Conservation (phyloP, 2,113 vertebrate genomes). For the Ptilonorhynchus violaceus region DNA sequence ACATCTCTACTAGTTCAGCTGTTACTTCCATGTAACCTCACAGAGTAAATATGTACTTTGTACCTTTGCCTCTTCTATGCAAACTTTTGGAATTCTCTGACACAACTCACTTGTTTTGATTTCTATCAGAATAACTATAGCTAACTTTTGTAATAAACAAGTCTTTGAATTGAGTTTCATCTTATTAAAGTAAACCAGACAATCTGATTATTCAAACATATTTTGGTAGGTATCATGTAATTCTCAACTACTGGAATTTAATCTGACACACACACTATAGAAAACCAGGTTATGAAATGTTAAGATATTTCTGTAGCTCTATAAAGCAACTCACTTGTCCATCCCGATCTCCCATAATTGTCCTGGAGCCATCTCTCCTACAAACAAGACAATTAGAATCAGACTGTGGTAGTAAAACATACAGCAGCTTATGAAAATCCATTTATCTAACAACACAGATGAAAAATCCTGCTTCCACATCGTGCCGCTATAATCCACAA, state of each 20-base stretch:
- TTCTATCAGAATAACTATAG: background rate
- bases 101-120: background rate
- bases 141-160: background rate
- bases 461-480: background rate
- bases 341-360: slow-evolving; percentile 83
- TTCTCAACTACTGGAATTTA: background rate
- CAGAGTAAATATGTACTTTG: accelerated
- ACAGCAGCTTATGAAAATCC: background rate
- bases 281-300: background rate
- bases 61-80: background rate
- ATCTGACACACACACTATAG: background rate
- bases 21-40: background rate
- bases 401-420: background rate
- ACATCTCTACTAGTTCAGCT: background rate
- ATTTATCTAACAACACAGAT: background rate
- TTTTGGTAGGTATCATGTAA: background rate
- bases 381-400: background rate
- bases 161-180: background rate
- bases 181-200: background rate
- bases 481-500: background rate
- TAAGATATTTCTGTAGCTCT: background rate
- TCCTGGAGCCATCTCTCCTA: slow-evolving; percentile 84
- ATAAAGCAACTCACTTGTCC: slow-evolving; percentile 67
- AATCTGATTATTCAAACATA: background rate
- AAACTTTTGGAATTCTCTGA: background rate